Conservation (phyloP, 2,797 vertebrate species). For the Periophthalmus magnuspinnatus region DNA sequence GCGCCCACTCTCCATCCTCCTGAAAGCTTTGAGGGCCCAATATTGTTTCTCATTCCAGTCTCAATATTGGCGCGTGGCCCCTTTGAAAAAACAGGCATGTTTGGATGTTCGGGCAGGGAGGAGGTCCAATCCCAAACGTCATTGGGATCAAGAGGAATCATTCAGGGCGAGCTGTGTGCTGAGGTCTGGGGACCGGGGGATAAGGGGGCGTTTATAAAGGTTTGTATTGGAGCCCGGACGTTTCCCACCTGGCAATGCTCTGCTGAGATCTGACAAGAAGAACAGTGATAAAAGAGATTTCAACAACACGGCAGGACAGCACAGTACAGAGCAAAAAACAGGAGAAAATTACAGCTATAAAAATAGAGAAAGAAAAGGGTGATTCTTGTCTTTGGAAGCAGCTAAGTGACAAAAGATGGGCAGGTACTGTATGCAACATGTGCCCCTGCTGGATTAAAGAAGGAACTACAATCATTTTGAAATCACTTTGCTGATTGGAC, state of each 20-base stretch:
- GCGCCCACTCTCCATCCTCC: not conserved
- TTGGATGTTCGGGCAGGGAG: conserved; percentile 3
- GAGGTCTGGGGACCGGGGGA: conserved; percentile 24
- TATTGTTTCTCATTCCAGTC: conserved; percentile 7
- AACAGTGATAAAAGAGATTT: conserved; percentile 65
- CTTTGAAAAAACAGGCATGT: conserved; percentile 18
- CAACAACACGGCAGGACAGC: conserved; percentile 33
- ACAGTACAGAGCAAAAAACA: conserved; percentile 30
- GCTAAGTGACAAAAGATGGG: not conserved
- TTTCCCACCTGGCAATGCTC: conserved; percentile 84
- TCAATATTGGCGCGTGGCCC: conserved; percentile 55
- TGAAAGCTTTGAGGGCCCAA: not conserved
- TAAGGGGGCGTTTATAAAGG: conserved; percentile 23
- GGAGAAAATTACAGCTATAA: not conserved
- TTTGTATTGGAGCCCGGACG: conserved; percentile 57
- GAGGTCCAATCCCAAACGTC: conserved; percentile 36
- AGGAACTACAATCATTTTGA: too few relatives aligned
- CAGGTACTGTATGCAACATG: not conserved
- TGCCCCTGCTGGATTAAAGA: not conserved
- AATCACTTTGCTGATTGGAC: too few relatives aligned
- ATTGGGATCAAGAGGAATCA: conserved; percentile 34
- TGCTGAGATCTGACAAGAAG: conserved; percentile 82
- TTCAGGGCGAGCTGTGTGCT: conserved; percentile 27
- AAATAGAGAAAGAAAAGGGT: not conserved
- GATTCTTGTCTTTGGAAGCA: not conserved